Percentiles rank a stretch among this genome's conserved stretches.
phyloP scores from a whole-genome alignment of 2,888 invertebrate genomes.

The Antitype chi region DNA sequence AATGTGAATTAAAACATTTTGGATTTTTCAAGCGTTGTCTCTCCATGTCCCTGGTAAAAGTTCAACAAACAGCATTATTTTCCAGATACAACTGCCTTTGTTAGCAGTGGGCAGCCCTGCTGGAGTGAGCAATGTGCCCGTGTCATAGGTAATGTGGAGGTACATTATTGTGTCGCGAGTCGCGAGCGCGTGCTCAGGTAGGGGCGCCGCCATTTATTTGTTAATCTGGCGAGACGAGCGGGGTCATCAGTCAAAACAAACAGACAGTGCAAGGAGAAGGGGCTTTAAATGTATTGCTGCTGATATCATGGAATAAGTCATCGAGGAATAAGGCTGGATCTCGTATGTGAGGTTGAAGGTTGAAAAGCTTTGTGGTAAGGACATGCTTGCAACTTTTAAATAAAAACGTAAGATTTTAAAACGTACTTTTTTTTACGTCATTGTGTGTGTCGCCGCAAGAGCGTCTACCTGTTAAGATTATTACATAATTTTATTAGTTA shows the following conservation, averaged over 20 bases:
- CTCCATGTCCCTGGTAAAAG: not conserved
- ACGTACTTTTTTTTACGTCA: too few species aligned
- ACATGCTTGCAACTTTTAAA: not conserved
- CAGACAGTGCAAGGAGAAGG: constrained; percentile 40
- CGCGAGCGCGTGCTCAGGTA: constrained; percentile 31
- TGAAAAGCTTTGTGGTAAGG: not conserved
- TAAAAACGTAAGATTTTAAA: too few species aligned
- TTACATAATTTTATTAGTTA: too few species aligned
- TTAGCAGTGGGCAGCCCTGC: constrained; percentile 47
- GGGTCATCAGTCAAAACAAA: constrained; percentile 52
- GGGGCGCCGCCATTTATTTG: constrained; percentile 52
- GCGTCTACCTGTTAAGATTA: too few species aligned
- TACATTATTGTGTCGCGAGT: constrained; percentile 59
- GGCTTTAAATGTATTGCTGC: constrained; percentile 24
- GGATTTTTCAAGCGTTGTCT: too few species aligned
- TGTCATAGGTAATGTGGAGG: constrained; percentile 60
- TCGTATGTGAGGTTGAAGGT: not conserved
- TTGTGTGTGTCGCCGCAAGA: too few species aligned
- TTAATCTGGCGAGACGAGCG: constrained; percentile 55
- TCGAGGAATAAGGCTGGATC: not conserved
- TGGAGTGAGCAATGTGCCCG: constrained; percentile 55
- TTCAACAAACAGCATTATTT: not conserved
- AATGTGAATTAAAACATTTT: not conserved
- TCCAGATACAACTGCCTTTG: too few species aligned
- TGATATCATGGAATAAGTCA: not conserved